Evolutionary conservation across 2,888 invertebrate species (phyloP), one percentile per base, ranked within the genome.

Genomic region (Thereva unica): DNA sequence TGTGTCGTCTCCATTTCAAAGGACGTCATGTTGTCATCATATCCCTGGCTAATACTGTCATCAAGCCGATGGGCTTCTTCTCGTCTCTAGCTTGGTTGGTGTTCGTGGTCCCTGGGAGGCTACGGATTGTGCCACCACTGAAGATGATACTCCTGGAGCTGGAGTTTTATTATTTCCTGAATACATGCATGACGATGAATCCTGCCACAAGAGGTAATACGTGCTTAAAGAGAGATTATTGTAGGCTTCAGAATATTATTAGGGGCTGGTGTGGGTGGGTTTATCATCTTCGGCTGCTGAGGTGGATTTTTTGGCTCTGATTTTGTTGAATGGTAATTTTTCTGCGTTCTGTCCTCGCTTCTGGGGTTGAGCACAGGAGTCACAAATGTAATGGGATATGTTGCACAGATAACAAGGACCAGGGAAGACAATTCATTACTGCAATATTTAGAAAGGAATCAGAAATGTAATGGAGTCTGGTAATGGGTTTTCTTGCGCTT

Each of bases 221-320:
- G 69, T 69, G 69, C 69, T 69, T 64, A 69, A 67, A 69, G 64
- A 61, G 61, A 65, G 64, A 67, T 69, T 69, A 69, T 69, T 67
- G 57, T 49, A 64, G 55, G 65, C 67, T 45, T 67, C 53, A 49
- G 69, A 69, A 65, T 67, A 67, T 69, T 69, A 67, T 23, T 23
- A 23, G 23, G 23, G 23, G 23, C 23, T 23, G 50, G 41, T 41
- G 49, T 50, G 61, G 61, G 50, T 61, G 49, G 50, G 41, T 38
- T 35, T 10, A 3, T 50, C 37, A 50, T 41, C 61, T 23, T 50
- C 40, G 41, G 41, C 41, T 34, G 34, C 40, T 35, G 47, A n/a
- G 50, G 41, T 40, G 52, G 52, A 35, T 35, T 54, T 35, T 10
- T 37, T 37, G 59, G 5, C 49, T 59, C 40, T 8, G 12, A 3